phyloP scores from a whole-genome alignment of 2,797 vertebrate genomes.

The Galaxias olidus region DNA sequence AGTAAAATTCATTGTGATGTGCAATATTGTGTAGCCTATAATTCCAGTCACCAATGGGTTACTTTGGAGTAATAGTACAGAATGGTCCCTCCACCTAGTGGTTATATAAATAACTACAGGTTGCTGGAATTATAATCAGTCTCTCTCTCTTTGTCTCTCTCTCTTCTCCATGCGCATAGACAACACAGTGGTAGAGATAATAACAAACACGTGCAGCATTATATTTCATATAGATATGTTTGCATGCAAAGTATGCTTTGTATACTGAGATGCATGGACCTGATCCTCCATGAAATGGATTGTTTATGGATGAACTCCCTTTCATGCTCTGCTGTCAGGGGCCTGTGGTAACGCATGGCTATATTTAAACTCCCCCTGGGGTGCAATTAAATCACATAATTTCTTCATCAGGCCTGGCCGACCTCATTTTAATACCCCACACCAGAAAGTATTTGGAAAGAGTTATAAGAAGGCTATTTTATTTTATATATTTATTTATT shows the following conservation, averaged over 20 bases:
- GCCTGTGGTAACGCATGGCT: constrained; percentile 65
- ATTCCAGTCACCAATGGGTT: too few species aligned
- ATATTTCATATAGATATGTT: neutral
- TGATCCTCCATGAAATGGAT: constrained; percentile 28
- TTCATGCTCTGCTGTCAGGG: constrained; percentile 60
- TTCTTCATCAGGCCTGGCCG: constrained; percentile 76
- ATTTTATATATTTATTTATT: neutral
- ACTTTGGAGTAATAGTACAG: constrained; percentile 14
- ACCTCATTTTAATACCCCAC: constrained; percentile 73
- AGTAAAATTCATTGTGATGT: too few species aligned
- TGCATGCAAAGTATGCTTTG: neutral
- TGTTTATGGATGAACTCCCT: constrained; percentile 65
- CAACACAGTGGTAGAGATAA: constrained; percentile 7
- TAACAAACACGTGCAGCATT: neutral
- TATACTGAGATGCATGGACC: too few species aligned
- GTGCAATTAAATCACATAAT: constrained; percentile 80
- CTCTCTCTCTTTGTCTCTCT: neutral
- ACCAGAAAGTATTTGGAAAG: constrained; percentile 56
- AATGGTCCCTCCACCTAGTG: constrained; percentile 67
- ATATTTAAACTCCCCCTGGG: constrained; percentile 77
- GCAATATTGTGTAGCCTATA: too few species aligned
- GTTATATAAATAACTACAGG: constrained; percentile 22
- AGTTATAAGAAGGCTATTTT: neutral
- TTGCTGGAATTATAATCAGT: neutral
- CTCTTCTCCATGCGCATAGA: constrained; percentile 7